These are phyloP conservation scores for Myiagra hebetior DNA, from an alignment of 2,113 vertebrate genomes.

Conservation along the genomic window DNA sequence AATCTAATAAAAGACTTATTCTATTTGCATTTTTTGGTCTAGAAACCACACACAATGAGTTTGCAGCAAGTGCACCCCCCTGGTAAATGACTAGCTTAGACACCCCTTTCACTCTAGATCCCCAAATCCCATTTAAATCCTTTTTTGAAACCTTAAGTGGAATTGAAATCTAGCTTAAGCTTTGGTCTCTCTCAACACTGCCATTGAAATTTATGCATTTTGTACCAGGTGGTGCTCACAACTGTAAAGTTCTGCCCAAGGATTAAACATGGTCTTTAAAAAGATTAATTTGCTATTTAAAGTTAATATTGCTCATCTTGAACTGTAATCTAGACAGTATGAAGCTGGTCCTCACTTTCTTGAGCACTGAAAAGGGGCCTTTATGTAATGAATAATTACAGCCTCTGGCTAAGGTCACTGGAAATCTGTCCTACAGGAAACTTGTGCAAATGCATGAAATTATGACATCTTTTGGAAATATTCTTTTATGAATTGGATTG, in stretches of 20 bases:
- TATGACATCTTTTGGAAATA: neutral
- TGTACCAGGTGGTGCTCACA: constrained; percentile 9
- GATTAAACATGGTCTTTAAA: constrained; percentile 24
- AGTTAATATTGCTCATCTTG: constrained; percentile 40
- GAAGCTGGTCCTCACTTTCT: neutral
- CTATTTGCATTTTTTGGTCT: neutral
- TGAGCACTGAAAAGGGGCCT: neutral
- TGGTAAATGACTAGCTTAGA: neutral
- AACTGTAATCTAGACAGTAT: neutral
- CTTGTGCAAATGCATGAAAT: neutral
- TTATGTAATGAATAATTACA: constrained; percentile 7
- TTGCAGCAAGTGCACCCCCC: neutral
- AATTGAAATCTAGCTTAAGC: neutral
- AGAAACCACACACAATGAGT: neutral
- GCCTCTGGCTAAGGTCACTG: neutral
- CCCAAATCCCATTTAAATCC: neutral
- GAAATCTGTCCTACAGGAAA: constrained; percentile 10
- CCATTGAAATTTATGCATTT: neutral
- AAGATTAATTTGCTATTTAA: constrained; percentile 51
- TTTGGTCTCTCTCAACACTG: neutral
- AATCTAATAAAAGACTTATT: neutral
- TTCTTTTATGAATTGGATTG: neutral
- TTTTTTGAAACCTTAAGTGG: neutral
- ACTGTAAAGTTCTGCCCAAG: neutral
- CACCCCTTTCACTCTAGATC: neutral